These are phyloP conservation scores for Apodemus speciosus DNA, from an alignment of 2,113 vertebrate genomes.

Conservation along the genomic window DNA sequence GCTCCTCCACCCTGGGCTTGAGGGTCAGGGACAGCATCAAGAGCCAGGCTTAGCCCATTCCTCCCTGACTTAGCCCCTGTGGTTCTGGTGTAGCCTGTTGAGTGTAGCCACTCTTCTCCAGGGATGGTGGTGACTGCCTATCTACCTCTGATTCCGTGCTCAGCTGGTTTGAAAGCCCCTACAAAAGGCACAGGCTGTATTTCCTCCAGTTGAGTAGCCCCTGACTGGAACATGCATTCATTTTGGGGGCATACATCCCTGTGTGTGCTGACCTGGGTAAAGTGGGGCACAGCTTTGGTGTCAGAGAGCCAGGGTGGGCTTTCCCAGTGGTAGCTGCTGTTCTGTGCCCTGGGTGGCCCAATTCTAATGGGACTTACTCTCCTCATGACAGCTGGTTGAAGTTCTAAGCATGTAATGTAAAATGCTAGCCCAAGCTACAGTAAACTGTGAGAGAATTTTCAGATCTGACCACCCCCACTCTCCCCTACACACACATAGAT, in stretches of 20 bases:
- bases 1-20: neutral
- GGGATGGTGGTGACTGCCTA: accelerated
- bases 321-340: neutral
- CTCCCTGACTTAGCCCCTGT: neutral
- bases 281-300: neutral
- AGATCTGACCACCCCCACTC: no score
- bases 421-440: neutral
- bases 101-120: neutral
- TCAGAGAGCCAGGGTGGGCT: neutral
- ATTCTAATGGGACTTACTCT: neutral
- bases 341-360: neutral
- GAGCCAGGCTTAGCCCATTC: neutral
- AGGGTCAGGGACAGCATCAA: accelerated
- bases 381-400: no score
- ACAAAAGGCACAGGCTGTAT: neutral
- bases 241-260: neutral
- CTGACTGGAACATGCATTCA: neutral
- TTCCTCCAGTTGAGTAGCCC: neutral
- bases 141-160: neutral
- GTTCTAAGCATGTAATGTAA: neutral
- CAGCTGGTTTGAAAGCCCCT: neutral
- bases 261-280: neutral
- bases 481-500: no score
- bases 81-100: neutral
- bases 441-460: neutral